Conservation (phyloP, 2,797 vertebrate genomes). For the Pangasius sanitwongsei region DNA sequence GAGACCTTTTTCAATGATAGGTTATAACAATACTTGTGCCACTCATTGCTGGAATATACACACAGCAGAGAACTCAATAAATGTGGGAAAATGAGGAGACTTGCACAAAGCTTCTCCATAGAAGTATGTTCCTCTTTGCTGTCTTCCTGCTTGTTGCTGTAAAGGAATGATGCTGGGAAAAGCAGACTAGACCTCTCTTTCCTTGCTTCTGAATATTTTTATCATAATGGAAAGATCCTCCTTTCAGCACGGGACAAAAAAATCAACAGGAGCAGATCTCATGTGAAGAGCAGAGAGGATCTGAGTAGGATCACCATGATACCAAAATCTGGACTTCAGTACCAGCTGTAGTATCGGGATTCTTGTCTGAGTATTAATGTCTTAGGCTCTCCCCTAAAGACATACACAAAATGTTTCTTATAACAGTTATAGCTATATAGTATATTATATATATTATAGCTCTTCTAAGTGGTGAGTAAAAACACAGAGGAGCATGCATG, state of each 20-base stretch:
- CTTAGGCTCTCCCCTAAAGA: background rate
- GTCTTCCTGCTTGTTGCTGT: constrained; percentile 42
- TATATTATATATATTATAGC: background rate
- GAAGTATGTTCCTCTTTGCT: background rate
- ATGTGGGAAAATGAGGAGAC: constrained; percentile 48
- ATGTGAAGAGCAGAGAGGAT: constrained; percentile 33
- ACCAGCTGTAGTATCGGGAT: background rate
- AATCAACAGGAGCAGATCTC: constrained; percentile 24
- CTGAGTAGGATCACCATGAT: background rate
- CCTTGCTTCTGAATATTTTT: background rate
- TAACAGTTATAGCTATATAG: background rate
- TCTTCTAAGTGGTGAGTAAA: background rate
- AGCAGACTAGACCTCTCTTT: constrained; percentile 47
- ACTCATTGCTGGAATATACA: background rate
- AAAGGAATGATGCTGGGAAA: constrained; percentile 31
- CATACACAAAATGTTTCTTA: background rate
- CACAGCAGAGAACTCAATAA: constrained; percentile 45
- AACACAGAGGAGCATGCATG: background rate
- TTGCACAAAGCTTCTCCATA: constrained; percentile 38
- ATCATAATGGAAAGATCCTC: background rate
- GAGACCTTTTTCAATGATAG: background rate
- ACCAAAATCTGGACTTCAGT: background rate
- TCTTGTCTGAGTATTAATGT: background rate
- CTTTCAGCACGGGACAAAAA: constrained; percentile 22
- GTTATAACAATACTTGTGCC: background rate